phyloP scores from a whole-genome alignment of 2,113 vertebrate genomes.

The Ictalurus furcatus region DNA sequence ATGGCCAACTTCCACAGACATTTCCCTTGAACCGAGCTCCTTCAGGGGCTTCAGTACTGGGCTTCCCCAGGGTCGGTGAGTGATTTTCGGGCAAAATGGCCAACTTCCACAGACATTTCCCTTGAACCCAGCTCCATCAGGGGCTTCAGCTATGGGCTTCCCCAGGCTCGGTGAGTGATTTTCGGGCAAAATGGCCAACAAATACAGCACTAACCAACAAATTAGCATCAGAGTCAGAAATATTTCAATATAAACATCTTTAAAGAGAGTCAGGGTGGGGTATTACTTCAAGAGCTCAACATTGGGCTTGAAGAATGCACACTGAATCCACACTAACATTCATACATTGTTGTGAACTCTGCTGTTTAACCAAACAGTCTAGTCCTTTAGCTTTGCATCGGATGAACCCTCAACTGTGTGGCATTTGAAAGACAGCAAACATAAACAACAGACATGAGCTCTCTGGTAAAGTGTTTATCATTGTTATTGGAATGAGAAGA shows the following conservation, averaged over 20 bases:
- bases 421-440: constrained; percentile 32
- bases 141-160: too few species aligned
- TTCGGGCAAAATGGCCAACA: too few species aligned
- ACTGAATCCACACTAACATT: not conserved
- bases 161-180: too few species aligned
- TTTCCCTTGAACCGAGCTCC: too few species aligned
- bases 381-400: not conserved
- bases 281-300: not conserved
- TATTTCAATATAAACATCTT: not conserved
- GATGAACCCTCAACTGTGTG: not conserved
- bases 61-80: too few species aligned
- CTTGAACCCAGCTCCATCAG: too few species aligned
- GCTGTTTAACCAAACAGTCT: not conserved
- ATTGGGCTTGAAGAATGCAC: not conserved
- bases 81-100: too few species aligned
- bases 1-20: too few species aligned
- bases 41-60: too few species aligned
- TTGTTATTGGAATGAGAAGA: constrained; percentile 58
- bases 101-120: too few species aligned
- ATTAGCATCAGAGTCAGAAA: not conserved
- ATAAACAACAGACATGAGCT: constrained; percentile 35
- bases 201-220: not conserved
- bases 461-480: constrained; percentile 56
- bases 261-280: not conserved
- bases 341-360: constrained; percentile 8